These are phyloP conservation scores for Echinometra lucunter DNA, from an alignment of 53 echinoderm and acorn worm species.

Conservation along the genomic window DNA sequence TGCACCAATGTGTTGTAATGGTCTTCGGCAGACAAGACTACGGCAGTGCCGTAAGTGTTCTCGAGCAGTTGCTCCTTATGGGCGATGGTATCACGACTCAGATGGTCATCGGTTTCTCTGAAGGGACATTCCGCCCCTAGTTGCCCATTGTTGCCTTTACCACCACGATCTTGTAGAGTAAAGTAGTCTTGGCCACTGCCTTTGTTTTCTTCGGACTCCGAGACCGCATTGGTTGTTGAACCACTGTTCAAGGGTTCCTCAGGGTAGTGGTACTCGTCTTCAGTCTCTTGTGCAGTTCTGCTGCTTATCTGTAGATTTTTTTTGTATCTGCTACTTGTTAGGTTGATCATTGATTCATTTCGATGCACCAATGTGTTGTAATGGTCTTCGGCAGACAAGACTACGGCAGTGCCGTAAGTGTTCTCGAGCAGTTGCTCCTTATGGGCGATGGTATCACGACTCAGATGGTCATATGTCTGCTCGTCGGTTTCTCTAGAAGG, in stretches of 20 bases:
- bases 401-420: neutral
- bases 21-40: neutral
- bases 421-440: neutral
- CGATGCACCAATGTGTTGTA: neutral
- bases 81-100: no score
- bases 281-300: neutral
- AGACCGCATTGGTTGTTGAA: no score
- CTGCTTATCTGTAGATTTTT: neutral
- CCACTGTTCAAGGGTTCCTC: no score
- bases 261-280: neutral
- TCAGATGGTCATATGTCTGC: no score
- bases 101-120: no score
- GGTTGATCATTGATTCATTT: neutral
- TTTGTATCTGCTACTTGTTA: neutral
- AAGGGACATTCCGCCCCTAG: no score
- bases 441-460: no score
- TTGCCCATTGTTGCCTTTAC: no score
- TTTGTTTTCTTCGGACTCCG: no score
- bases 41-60: neutral
- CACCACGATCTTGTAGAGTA: no score
- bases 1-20: neutral
- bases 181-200: no score
- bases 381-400: neutral
- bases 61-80: neutral
- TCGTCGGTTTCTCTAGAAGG: no score